Base-by-base conservation (phyloP, 2,797 vertebrate species). In the Muscicapa striata region DNA sequence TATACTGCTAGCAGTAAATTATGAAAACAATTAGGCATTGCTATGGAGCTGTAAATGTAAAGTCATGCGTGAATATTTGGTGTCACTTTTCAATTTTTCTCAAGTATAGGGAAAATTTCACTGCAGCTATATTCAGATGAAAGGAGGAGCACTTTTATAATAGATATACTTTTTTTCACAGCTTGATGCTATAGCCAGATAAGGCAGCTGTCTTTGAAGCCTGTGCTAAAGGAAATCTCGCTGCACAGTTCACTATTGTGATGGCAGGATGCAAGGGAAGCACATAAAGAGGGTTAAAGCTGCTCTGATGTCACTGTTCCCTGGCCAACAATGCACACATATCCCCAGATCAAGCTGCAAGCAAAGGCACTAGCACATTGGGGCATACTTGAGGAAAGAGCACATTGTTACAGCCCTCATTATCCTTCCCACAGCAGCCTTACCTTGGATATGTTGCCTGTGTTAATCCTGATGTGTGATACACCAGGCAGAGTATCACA, bases 201-300 rank as follows among this genome's bases (percentile, higher is more conserved):
- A 89, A 92, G 29, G 63, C 8, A 6, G 26, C 43, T 48, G 21
- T 29, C 91, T 95, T 90, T 93, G 85, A 95, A 94, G 93, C 0
- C 1, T 4, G 14, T 38, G 46, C 3, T 9, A 58, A 84, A 93
- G 95, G 95, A 95, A 93, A 54, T 83, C 43, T 87, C 5, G 0
- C 69, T 1, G 10, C 20, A 17, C 0, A 0, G 55, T 15, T 91
- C 3, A 0, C 66, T 64, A 66, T 88, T 96, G 83, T 95, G 82
- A 45, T 67, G 70, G 76, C 96, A 93, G 94, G 94, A 93, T 86
- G 94, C 62, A 43, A 78, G 66, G 91, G 82, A 91, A 94, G 67
- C 16, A 2, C 0, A 0, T 0, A 6, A 58, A 4, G 13, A 51
- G 36, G n/a, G 57, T 61, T 82, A 9, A 16, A 69, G 75, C 57